Evolutionary conservation across 2,113 vertebrate genomes (phyloP).

Genomic region (Pollachius pollachius): DNA sequence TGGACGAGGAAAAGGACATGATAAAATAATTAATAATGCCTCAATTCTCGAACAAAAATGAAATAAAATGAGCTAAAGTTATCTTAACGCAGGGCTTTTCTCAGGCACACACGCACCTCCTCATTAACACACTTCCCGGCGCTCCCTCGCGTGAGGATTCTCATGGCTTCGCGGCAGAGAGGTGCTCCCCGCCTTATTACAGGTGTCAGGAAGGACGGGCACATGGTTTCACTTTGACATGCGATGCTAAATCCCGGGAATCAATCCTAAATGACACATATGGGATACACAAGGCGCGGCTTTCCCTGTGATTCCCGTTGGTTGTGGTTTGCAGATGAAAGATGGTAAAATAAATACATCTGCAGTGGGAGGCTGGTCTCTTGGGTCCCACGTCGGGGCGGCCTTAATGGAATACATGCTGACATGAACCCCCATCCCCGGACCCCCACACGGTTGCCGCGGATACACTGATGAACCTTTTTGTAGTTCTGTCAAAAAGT

Average conservation of each 20-base stretch:
- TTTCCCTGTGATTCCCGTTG: slow-evolving; percentile 70
- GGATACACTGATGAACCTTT: slow-evolving; percentile 44
- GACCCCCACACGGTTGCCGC: slow-evolving; percentile 26
- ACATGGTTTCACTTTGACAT: slow-evolving; percentile 69
- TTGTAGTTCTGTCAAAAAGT: slow-evolving; percentile 18
- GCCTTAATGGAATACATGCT: slow-evolving; percentile 68
- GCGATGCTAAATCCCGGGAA: slow-evolving; percentile 65
- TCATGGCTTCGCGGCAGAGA: not conserved
- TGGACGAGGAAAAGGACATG: not conserved
- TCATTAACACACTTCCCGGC: not conserved
- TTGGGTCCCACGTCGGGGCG: slow-evolving; percentile 58
- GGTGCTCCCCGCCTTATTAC: slow-evolving; percentile 41
- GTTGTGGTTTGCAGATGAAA: slow-evolving; percentile 72
- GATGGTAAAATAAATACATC: slow-evolving; percentile 74
- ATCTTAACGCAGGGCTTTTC: not conserved
- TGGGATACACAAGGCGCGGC: slow-evolving; percentile 62
- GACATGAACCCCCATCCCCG: slow-evolving; percentile 27
- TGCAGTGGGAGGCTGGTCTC: slow-evolving; percentile 59
- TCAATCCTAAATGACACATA: slow-evolving; percentile 74
- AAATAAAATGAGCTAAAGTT: not conserved
- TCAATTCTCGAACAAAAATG: not conserved
- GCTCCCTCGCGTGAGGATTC: not conserved
- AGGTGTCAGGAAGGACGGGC: slow-evolving; percentile 55
- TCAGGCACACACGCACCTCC: too few relatives aligned
- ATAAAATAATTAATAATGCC: not conserved